These are phyloP conservation scores for Mastomys coucha DNA, from an alignment of 2,113 vertebrate genomes.

Conservation along the genomic window DNA sequence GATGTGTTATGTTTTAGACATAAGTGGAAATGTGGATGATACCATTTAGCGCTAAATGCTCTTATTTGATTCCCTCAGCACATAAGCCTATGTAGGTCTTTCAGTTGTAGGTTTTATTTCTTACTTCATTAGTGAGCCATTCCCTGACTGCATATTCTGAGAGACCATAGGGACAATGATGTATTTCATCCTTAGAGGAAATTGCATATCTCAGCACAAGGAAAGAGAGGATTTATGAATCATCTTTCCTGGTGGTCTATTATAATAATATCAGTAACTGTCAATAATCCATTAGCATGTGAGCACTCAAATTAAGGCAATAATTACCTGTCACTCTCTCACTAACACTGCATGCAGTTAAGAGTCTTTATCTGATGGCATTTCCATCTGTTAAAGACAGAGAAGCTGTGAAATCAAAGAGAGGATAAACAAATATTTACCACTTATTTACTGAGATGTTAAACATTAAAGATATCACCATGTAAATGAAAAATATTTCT, in stretches of 20 bases:
- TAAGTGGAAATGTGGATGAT: neutral
- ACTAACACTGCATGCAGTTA: constrained; percentile 69
- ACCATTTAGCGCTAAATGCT: constrained; percentile 4
- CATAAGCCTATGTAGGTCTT: neutral
- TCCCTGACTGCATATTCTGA: constrained; percentile 9
- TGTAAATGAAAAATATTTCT: neutral
- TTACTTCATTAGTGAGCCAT: neutral
- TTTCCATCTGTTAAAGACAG: constrained; percentile 68
- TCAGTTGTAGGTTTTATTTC: neutral
- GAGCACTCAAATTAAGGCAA: constrained; percentile 71
- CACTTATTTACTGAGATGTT: constrained; percentile 15
- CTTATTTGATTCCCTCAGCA: neutral
- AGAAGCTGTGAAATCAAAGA: constrained; percentile 44
- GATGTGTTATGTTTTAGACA: neutral
- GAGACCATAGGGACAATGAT: constrained; percentile 52
- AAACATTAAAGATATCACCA: constrained; percentile 20
- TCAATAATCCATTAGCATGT: constrained; percentile 69
- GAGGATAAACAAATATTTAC: constrained; percentile 60
- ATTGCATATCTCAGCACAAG: constrained; percentile 73
- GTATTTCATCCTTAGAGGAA: constrained; percentile 52
- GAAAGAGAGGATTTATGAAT: constrained; percentile 65
- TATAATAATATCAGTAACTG: constrained; percentile 76
- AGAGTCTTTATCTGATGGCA: constrained; percentile 67
- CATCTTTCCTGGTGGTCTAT: constrained; percentile 69
- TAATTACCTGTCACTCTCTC: constrained; percentile 81